phyloP scores from a whole-genome alignment of 2,888 invertebrate genomes.

The Drosophila siamana region DNA sequence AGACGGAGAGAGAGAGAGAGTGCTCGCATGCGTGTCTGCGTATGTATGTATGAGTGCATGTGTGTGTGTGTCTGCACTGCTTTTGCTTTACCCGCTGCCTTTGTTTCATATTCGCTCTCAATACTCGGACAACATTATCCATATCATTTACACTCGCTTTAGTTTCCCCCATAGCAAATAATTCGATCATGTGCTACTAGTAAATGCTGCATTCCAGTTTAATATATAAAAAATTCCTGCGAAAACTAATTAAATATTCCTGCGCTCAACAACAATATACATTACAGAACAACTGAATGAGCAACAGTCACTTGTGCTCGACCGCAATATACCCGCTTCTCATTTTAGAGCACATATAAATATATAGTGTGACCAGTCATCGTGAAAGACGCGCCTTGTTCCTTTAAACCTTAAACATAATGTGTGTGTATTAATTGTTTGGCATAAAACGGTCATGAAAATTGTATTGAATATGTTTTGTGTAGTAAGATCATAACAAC shows the following conservation, averaged over 20 bases:
- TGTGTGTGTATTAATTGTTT: too few relatives aligned
- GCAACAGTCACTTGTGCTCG: neutral
- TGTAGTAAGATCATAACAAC: too few relatives aligned
- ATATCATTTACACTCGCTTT: conserved; percentile 70
- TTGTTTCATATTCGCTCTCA: conserved; percentile 63
- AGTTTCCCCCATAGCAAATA: conserved; percentile 51
- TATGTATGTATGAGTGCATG: conserved; percentile 19
- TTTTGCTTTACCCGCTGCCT: conserved; percentile 73
- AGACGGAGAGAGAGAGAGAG: neutral
- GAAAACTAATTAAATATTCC: conserved; percentile 11
- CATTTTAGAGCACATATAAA: neutral
- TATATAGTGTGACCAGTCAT: too few relatives aligned
- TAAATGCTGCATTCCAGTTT: conserved; percentile 21
- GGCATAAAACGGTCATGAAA: too few relatives aligned
- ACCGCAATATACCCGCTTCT: neutral
- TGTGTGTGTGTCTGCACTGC: conserved; percentile 65
- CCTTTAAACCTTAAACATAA: neutral
- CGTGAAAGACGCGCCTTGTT: neutral
- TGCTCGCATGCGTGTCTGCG: conserved; percentile 11
- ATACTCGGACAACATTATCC: conserved; percentile 60
- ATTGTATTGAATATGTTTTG: too few relatives aligned
- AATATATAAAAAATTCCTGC: conserved; percentile 12
- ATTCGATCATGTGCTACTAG: conserved; percentile 71
- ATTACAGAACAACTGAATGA: neutral
- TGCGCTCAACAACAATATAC: conserved; percentile 1